Base-by-base conservation (phyloP, 2,888 invertebrate species). In the Sinohyriopsis cumingii region DNA sequence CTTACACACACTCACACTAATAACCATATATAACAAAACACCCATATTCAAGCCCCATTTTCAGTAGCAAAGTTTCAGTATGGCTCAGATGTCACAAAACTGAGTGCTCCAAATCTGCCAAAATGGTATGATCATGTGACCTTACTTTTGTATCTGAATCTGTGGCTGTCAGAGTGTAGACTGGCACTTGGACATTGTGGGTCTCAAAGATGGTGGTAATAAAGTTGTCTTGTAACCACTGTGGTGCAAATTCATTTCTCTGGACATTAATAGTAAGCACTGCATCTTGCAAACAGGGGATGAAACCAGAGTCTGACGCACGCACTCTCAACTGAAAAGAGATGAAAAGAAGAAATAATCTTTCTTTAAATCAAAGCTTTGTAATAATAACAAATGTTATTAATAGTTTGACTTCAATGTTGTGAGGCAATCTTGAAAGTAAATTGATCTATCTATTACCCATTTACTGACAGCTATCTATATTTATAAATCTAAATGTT, bases 221-320 rank as follows among this genome's bases (percentile, higher is more conserved):
- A 67, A 82, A 86, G 22, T 56, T 59, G n/a, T 22, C 75, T 55
- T 76, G 78, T n/a, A 65, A 55, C 74, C 76, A 85, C 15, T 69
- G 67, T 20, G 85, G 85, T 19, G 77, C 55, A 62, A 76, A 75
- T 64, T 86, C 79, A 69, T 86, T 87, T n/a, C 88, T 75, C 7
- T 70, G 56, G 12, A 88, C 84, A 22, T 67, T 73, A 9, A 88
- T 80, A 0, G 77, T 79, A 61, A 85, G 72, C 20, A 83, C 78
- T 5, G 67, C 66, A 59, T 78, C 77, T 9, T 68, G 73, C 15
- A 75, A 68, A 63, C 82, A 81, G 4, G 84, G 77, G 5, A 82
- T 82, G 25, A 75, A 77, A 18, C 86, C 84, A 20, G 82, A 84
- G 72, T 85, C 86, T 20, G 69, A 66, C 0, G 84, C 87, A 19